Conservation (phyloP, 2,113 vertebrate genomes). For the Lonchura striata region DNA sequence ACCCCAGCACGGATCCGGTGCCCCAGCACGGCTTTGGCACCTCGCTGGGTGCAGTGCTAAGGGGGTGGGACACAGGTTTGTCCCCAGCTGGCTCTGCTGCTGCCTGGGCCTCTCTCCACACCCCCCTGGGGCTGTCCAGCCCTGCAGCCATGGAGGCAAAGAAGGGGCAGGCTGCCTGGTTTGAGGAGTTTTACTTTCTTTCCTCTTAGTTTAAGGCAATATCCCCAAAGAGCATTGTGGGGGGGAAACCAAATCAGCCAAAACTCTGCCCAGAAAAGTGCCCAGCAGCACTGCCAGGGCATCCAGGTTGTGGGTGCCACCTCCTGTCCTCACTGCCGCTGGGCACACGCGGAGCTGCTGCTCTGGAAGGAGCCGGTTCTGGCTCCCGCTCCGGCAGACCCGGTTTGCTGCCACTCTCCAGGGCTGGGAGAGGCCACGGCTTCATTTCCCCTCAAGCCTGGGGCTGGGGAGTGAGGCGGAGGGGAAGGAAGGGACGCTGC, state of each 20-base stretch:
- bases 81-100: neutral
- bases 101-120: neutral
- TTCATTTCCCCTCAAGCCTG: neutral
- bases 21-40: fast-evolving
- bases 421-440: neutral
- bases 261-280: neutral
- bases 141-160: fast-evolving
- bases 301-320: neutral
- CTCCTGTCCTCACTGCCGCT: neutral
- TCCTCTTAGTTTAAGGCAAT: neutral
- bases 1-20: neutral
- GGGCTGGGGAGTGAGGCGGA: fast-evolving
- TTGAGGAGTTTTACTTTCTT: no score
- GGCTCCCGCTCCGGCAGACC: neutral
- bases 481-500: neutral
- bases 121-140: neutral
- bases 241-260: neutral
- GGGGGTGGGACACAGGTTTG: fast-evolving
- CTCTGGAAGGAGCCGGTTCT: neutral
- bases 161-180: fast-evolving
- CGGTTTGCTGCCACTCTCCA: neutral
- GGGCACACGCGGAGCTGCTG: fast-evolving
- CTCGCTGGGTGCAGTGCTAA: fast-evolving
- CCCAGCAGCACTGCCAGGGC: neutral
- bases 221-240: fast-evolving